phyloP scores from a whole-genome alignment of 2,113 vertebrate genomes.

The Ciconia maguari region DNA sequence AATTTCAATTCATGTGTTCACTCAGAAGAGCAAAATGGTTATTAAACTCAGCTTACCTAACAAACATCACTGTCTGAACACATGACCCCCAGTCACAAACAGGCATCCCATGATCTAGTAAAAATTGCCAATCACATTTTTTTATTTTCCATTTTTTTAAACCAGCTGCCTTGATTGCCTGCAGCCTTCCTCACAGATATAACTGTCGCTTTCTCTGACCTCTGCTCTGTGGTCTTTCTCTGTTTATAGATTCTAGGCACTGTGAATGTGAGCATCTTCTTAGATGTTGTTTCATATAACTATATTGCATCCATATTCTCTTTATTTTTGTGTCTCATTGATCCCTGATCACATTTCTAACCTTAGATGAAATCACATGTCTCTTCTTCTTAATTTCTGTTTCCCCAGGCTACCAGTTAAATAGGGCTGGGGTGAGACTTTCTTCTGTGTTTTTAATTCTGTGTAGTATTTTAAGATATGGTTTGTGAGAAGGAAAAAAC shows the following conservation, averaged over 20 bases:
- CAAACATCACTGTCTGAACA: not conserved
- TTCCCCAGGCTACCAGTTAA: not conserved
- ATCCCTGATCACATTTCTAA: not conserved
- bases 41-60: not conserved
- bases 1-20: not conserved
- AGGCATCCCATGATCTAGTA: slow-evolving; percentile 19
- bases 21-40: not conserved
- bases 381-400: not conserved
- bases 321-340: not conserved
- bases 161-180: not conserved
- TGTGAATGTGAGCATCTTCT: not conserved
- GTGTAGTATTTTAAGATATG: not conserved
- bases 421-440: not conserved
- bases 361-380: not conserved
- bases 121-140: slow-evolving; percentile 6
- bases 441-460: not conserved
- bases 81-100: not conserved
- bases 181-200: slow-evolving; percentile 15
- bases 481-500: not conserved
- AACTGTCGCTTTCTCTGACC: slow-evolving; percentile 12
- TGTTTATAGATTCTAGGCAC: not conserved
- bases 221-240: not conserved
- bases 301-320: not conserved
- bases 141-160: not conserved
- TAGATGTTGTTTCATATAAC: not conserved